These are phyloP conservation scores for Diogma glabrata DNA, from an alignment of 2,888 invertebrate species.

Conservation along the genomic window DNA sequence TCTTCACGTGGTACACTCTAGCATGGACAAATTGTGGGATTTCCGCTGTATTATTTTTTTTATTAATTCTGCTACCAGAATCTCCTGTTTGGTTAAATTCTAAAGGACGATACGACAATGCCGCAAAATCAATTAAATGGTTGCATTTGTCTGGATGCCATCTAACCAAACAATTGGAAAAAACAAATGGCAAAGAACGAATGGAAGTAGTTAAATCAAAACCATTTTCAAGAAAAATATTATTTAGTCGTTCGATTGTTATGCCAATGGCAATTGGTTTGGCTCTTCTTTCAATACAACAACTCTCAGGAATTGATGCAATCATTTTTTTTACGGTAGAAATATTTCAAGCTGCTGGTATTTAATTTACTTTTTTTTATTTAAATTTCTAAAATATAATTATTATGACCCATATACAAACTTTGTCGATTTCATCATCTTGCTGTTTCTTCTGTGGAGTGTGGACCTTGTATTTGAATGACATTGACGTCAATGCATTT, in stretches of 20 bases:
- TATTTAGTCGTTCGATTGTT: constrained; percentile 39
- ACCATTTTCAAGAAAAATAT: constrained; percentile 38
- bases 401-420: no score
- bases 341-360: constrained; percentile 44
- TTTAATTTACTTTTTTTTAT: no score
- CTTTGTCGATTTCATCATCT: no score
- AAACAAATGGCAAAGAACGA: constrained; percentile 28
- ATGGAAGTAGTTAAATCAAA: background rate
- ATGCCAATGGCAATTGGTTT: constrained; percentile 41
- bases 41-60: constrained; percentile 39
- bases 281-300: constrained; percentile 43
- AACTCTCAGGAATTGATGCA: constrained; percentile 47
- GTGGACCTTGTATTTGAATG: no score
- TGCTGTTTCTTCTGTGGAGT: no score
- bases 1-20: constrained; percentile 45
- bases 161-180: constrained; percentile 26
- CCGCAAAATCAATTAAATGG: constrained; percentile 40
- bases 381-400: constrained; percentile 5
- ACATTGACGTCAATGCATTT: no score
- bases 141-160: constrained; percentile 33
- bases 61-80: constrained; percentile 47
- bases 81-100: constrained; percentile 48
- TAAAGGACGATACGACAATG: constrained; percentile 38
- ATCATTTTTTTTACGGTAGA: constrained; percentile 47
- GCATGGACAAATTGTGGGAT: constrained; percentile 43